phyloP scores from a whole-genome alignment of 2,113 vertebrate genomes.

The Chloroceryle aenea region DNA sequence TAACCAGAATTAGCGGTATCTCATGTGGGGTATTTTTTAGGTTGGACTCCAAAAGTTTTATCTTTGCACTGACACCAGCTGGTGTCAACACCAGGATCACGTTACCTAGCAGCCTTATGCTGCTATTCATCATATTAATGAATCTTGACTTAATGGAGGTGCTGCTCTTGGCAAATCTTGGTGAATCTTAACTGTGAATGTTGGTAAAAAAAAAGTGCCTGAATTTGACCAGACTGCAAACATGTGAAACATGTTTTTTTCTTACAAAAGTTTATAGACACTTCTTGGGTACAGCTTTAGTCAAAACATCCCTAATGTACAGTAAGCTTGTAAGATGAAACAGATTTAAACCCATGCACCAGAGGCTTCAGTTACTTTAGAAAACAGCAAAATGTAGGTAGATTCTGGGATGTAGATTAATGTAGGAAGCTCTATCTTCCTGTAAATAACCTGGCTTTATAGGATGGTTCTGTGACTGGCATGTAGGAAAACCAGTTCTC shows the following conservation, averaged over 20 bases:
- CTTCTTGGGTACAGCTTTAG: background rate
- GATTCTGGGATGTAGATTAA: background rate
- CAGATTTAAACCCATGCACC: background rate
- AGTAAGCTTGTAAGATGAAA: background rate
- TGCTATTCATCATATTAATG: background rate
- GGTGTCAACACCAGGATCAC: background rate
- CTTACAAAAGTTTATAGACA: background rate
- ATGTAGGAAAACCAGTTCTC: background rate
- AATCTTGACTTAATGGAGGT: background rate
- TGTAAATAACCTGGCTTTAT: background rate
- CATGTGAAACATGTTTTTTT: background rate
- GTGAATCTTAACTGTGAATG: background rate
- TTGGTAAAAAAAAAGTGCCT: background rate
- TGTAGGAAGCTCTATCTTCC: background rate
- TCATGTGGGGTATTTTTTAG: background rate
- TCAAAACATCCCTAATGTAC: background rate
- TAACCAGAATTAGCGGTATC: background rate
- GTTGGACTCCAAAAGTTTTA: background rate
- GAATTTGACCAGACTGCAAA: background rate
- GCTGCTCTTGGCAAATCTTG: background rate
- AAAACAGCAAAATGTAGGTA: background rate
- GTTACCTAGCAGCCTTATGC: background rate
- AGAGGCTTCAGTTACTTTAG: background rate
- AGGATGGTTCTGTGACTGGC: background rate
- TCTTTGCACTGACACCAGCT: background rate